Evolutionary conservation across 2,797 vertebrate species (phyloP), one percentile per base, ranked within the genome.

Genomic region (Diceros bicornis): DNA sequence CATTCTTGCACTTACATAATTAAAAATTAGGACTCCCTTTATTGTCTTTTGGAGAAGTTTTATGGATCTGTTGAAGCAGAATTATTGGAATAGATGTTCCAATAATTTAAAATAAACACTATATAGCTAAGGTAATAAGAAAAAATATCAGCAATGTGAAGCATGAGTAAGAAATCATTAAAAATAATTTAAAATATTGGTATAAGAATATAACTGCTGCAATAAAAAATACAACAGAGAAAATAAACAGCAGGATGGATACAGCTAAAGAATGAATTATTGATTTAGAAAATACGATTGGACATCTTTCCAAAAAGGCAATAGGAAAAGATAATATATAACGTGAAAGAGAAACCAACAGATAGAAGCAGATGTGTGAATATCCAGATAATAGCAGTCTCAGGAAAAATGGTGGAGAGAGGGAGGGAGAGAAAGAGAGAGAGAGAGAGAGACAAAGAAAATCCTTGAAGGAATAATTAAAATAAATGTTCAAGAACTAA

Each of bases 51-150:
- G 8, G 47, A 57, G 21, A 20, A 20, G 17, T 72, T 92, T 87
- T 91, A 52, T 32, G 1, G 68, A 75, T 62, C 27, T 92, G 25
- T 50, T 96, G 21, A 93, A 59, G 41, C 34, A 96, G 6, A 91
- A 86, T 82, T 92, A 74, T 0, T 82, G 37, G 32, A 62, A 68
- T 16, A 92, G 17, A 59, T 71, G 17, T 27, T 68, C 16, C 37
- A 94, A 68, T 79, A 68, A 89, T 79, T 81, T 89, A 14, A 89
- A 94, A 78, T 83, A 89, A 89, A n/a, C 37, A 86, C 14, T 20
- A 20, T 29, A 87, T 4, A 87, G 34, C 44, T 55, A 93, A 52
- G 9, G 37, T 47, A 92, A 81, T 50, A 78, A 81, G 18, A 18
- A 85, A 85, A 81, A 13, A 88, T 62, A 92, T 23, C 27, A 44